Evolutionary conservation across 2,888 invertebrate genomes (phyloP).

Genomic region (Napeogenes sylphis): DNA sequence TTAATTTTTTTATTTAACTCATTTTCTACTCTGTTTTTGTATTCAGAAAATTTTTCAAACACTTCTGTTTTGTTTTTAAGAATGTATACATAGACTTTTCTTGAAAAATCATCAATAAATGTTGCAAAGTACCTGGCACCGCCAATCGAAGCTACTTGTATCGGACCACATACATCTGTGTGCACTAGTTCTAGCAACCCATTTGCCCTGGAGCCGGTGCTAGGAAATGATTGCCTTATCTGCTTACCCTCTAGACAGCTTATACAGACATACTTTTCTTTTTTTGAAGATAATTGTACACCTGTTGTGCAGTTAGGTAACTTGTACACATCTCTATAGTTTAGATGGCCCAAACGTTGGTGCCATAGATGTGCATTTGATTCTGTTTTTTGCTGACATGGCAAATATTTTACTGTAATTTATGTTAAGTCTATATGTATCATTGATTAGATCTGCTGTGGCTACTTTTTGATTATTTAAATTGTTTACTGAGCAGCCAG

Average conservation of each 20-base stretch:
- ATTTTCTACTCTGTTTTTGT: slow-evolving; percentile 28
- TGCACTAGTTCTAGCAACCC: slow-evolving; percentile 31
- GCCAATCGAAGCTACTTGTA: not conserved
- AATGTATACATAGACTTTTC: slow-evolving; percentile 20
- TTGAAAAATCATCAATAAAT: slow-evolving; percentile 26
- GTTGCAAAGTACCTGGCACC: slow-evolving; percentile 21
- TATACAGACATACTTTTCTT: slow-evolving; percentile 14
- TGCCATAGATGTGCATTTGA: slow-evolving; percentile 21
- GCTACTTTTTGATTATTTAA: too few species aligned
- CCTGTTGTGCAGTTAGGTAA: slow-evolving; percentile 17
- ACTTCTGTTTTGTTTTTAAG: slow-evolving; percentile 21
- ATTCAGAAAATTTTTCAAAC: slow-evolving; percentile 21
- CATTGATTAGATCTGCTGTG: too few species aligned
- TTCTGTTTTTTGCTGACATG: slow-evolving; percentile 11
- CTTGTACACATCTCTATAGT: slow-evolving; percentile 21
- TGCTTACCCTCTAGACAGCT: slow-evolving; percentile 29
- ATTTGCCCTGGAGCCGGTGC: slow-evolving; percentile 28
- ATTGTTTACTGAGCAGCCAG: too few species aligned
- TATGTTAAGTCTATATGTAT: too few species aligned
- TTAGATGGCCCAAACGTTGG: slow-evolving; percentile 25
- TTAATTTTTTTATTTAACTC: slow-evolving; percentile 23
- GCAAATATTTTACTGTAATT: too few species aligned
- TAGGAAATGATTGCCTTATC: slow-evolving; percentile 21
- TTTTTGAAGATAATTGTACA: slow-evolving; percentile 16
- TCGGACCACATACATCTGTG: slow-evolving; percentile 16